Evolutionary conservation across 1,140 invertebrate genomes (phyloP), one percentile per base, ranked within the genome.

Genomic region (Scaptomyza pallida): DNA sequence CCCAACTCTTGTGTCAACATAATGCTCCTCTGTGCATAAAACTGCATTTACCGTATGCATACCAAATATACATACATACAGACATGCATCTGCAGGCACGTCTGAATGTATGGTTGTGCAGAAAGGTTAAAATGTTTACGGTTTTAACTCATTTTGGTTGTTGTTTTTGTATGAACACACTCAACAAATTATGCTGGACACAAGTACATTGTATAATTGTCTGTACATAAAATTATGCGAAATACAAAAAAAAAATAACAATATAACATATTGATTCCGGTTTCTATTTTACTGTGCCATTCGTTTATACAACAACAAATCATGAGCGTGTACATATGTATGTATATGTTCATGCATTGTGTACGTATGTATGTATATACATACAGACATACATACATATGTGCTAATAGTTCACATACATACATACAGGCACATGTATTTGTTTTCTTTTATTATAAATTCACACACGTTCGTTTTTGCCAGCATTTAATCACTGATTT

Each of bases 401-500:
- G 45, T 69, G 57, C 23, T 41, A 51, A 69, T 51, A 60, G 55
- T 37, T 47, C 37, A 67, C 43, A 44, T 17, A 47, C 19, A 45
- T 56, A 26, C 26, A 45, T 56, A 9, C 26, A 30, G 26, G 21
- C 15, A 40, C 30, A 44, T 30, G 44, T 71, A 65, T 50, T 64
- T 71, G 52, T 59, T 65, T 45, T 54, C 37, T 64, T 51, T 76
- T 68, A 16, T 55, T 72, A 59, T 67, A 43, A 78, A 64, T 73
- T 82, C 67, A 75, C 67, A 70, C 78, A 65, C 56, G 47, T 74
- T 61, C 68, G 59, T 41, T 68, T 69, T 47, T 52, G 56, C 48
- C 17, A 69, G 44, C 74, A 83, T 50, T 81, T 74, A 76, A 80
- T 75, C 54, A 75, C 65, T 12, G 23, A 64, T 51, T 62, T 64